Conservation (phyloP, 2,113 vertebrate genomes). For the Corvus moneduloides region DNA sequence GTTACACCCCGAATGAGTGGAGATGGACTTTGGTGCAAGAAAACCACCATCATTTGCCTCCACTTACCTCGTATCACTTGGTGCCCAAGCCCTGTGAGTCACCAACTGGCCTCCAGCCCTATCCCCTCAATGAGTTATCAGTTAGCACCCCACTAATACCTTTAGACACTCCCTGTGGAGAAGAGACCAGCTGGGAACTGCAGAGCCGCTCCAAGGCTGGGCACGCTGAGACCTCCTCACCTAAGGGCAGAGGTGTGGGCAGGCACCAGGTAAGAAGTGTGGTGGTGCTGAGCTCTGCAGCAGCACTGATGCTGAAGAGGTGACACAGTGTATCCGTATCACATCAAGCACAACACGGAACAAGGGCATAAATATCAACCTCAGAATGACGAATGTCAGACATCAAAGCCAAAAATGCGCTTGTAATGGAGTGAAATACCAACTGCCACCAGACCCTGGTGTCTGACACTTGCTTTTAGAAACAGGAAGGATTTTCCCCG, state of each 20-base stretch:
- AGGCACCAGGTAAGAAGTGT: background rate
- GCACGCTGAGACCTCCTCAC: background rate
- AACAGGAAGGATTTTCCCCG: background rate
- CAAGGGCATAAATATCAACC: background rate
- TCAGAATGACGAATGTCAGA: background rate
- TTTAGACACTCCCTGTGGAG: background rate
- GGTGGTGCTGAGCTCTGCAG: background rate
- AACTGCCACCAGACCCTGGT: background rate
- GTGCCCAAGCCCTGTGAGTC: background rate
- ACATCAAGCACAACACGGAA: accelerated
- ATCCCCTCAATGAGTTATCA: background rate
- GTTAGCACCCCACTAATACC: accelerated
- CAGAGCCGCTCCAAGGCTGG: background rate
- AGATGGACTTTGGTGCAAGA: background rate
- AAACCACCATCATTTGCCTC: accelerated
- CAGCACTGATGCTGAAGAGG: background rate
- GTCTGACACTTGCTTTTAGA: background rate
- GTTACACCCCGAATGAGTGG: accelerated
- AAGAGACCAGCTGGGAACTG: background rate
- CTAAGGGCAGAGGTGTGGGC: background rate
- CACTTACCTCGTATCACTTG: background rate
- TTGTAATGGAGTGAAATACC: background rate
- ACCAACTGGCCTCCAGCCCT: background rate
- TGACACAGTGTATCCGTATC: background rate
- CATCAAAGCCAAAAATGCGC: background rate